Percentiles rank a stretch among this genome's conserved stretches.
Conservation (phyloP, 2,797 vertebrate genomes). For the Sebastes hubbsi region DNA sequence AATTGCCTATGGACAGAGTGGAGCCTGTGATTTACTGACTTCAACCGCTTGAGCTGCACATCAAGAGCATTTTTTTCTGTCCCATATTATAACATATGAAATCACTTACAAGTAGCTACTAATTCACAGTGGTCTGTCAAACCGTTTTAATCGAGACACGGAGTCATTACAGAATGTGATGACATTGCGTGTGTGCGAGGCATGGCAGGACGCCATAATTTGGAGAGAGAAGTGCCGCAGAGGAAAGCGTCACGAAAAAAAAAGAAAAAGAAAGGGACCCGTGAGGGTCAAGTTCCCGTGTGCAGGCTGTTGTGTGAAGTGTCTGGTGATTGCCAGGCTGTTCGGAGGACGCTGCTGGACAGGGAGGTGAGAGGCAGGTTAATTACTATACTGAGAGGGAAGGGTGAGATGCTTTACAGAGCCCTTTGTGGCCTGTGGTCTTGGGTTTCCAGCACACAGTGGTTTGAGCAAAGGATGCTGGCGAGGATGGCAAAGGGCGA, state of each 20-base stretch:
- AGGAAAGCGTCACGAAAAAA: slow-evolving; percentile 67
- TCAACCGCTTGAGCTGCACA: slow-evolving; percentile 53
- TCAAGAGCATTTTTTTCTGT: slow-evolving; percentile 42
- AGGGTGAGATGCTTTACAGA: slow-evolving; percentile 78
- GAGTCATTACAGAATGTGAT: slow-evolving; percentile 55
- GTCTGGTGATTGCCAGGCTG: slow-evolving; percentile 76
- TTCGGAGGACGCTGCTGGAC: slow-evolving; percentile 74
- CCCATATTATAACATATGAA: slow-evolving; percentile 68
- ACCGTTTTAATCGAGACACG: slow-evolving; percentile 57
- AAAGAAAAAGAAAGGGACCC: slow-evolving; percentile 56
- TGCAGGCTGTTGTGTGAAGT: slow-evolving; percentile 78
- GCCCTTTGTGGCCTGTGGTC: slow-evolving; percentile 70
- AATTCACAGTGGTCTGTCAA: slow-evolving; percentile 67
- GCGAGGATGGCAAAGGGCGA: slow-evolving; percentile 44
- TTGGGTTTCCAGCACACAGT: slow-evolving; percentile 70
- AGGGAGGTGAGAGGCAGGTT: slow-evolving; percentile 81
- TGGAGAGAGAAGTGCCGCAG: slow-evolving; percentile 67
- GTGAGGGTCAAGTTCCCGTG: slow-evolving; percentile 66
- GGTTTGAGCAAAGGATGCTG: slow-evolving; percentile 61
- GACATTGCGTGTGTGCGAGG: slow-evolving; percentile 61
- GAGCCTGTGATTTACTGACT: slow-evolving; percentile 73
- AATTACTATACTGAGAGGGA: slow-evolving; percentile 81
- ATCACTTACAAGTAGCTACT: slow-evolving; percentile 70
- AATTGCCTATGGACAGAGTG: slow-evolving; percentile 62
- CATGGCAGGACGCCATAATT: slow-evolving; percentile 40